A percentile compares a stretch with the other conserved stretches of the same genome.
phyloP scores from a whole-genome alignment of 2,888 invertebrate species.

The Stenurella melanura region DNA sequence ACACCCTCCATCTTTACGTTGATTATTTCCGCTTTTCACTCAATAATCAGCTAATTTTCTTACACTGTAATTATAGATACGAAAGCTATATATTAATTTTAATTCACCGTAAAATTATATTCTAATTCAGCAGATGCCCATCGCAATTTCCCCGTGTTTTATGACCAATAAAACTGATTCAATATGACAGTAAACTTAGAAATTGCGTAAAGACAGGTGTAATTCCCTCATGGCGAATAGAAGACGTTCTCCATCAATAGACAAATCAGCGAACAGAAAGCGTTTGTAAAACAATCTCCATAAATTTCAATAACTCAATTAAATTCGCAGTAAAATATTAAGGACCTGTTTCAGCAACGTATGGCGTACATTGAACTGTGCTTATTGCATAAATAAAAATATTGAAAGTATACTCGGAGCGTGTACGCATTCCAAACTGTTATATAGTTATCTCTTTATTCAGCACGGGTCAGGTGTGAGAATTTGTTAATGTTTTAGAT shows the following conservation, averaged over 20 bases:
- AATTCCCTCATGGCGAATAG: neutral
- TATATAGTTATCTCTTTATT: constrained; percentile 9
- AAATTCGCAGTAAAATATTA: constrained; percentile 2
- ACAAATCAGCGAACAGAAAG: neutral
- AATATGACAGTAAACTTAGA: too few relatives aligned
- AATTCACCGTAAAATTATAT: neutral
- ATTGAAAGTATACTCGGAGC: constrained; percentile 28
- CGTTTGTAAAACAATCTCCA: constrained; percentile 9
- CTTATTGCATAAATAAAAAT: constrained; percentile 30
- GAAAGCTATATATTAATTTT: neutral
- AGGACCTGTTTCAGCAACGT: constrained; percentile 19
- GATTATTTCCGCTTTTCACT: too few relatives aligned
- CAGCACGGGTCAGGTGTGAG: neutral
- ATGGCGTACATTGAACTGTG: constrained; percentile 14
- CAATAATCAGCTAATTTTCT: too few relatives aligned
- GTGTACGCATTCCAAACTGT: constrained; percentile 22
- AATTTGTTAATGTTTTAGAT: neutral
- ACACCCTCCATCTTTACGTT: too few relatives aligned
- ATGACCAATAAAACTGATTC: neutral
- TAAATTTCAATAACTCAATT: constrained; percentile 10
- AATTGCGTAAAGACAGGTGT: neutral
- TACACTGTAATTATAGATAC: too few relatives aligned
- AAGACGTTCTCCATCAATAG: neutral
- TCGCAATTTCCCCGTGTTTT: neutral
- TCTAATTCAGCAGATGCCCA: neutral